Evolutionary conservation across 2,113 vertebrate genomes (phyloP).

Genomic region (Sphaerodactylus townsendi): DNA sequence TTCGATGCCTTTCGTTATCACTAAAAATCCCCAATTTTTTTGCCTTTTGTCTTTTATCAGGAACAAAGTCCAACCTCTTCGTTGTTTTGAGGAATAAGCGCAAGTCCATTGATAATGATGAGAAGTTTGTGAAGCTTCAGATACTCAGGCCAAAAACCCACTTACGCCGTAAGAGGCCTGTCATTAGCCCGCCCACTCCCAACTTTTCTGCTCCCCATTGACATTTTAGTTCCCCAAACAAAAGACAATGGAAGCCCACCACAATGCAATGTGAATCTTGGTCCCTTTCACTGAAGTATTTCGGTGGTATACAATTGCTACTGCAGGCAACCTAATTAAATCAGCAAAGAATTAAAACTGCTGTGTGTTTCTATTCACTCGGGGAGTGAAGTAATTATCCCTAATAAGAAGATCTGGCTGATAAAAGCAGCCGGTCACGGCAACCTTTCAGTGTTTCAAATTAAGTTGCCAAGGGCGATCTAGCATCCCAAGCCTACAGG

Average conservation of each 20-base stretch:
- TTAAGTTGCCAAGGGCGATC: neutral
- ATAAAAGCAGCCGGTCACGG: neutral
- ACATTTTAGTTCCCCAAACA: neutral
- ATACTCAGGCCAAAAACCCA: too few relatives aligned
- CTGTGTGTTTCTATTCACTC: slow-evolving; percentile 7
- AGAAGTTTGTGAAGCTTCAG: too few relatives aligned
- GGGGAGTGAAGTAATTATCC: slow-evolving; percentile 16
- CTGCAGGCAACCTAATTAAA: slow-evolving; percentile 24
- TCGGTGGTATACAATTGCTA: neutral
- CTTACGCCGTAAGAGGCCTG: too few relatives aligned
- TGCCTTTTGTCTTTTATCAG: too few relatives aligned
- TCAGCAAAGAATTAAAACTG: slow-evolving; percentile 23
- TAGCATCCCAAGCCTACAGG: neutral
- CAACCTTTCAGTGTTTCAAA: neutral
- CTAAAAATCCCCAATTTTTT: too few relatives aligned
- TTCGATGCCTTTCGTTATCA: too few relatives aligned
- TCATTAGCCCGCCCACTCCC: neutral
- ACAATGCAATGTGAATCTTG: neutral
- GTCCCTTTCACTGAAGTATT: neutral
- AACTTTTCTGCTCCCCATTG: neutral
- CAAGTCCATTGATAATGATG: too few relatives aligned
- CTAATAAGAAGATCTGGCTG: slow-evolving; percentile 12
- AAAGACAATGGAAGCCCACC: neutral
- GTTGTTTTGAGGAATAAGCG: too few relatives aligned
- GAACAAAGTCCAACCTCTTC: too few relatives aligned